Percentiles rank a stretch among this genome's conserved stretches.
These are phyloP conservation scores for Myotis davidii DNA, from an alignment of 2,113 vertebrate genomes.

Conservation along the genomic window DNA sequence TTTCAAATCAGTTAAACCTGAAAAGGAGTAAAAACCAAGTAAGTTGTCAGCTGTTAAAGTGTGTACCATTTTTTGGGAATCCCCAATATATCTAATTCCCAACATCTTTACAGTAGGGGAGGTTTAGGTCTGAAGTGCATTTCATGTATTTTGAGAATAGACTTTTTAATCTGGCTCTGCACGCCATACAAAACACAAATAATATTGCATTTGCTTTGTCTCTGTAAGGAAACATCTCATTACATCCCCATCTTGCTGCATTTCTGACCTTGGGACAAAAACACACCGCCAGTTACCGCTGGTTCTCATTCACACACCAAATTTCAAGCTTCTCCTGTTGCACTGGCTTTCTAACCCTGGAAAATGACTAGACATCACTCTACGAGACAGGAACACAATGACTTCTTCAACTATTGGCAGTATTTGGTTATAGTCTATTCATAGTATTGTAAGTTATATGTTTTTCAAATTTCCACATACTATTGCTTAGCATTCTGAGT, in stretches of 20 bases:
- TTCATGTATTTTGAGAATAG: not conserved
- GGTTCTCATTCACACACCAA: not conserved
- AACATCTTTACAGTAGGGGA: not conserved
- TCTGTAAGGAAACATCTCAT: not conserved
- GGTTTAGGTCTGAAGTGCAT: not conserved
- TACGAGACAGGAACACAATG: not conserved
- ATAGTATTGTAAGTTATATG: not conserved
- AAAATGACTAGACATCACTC: not conserved
- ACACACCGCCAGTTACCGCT: not conserved
- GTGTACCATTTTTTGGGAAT: no score
- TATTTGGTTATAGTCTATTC: not conserved
- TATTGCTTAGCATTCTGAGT: not conserved
- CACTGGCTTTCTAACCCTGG: not conserved
- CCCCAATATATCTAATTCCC: no score
- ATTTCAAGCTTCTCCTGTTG: not conserved
- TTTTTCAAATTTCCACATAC: not conserved
- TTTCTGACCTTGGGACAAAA: not conserved
- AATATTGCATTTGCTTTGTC: not conserved
- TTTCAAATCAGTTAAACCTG: no score
- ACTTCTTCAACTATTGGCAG: not conserved
- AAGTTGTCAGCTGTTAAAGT: no score
- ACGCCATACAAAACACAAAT: not conserved
- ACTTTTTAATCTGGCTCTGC: not conserved
- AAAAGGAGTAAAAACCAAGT: no score
- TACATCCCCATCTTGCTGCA: not conserved